Conservation (phyloP, 2,797 vertebrate species). For the Gymnoscopelus microlampas region DNA sequence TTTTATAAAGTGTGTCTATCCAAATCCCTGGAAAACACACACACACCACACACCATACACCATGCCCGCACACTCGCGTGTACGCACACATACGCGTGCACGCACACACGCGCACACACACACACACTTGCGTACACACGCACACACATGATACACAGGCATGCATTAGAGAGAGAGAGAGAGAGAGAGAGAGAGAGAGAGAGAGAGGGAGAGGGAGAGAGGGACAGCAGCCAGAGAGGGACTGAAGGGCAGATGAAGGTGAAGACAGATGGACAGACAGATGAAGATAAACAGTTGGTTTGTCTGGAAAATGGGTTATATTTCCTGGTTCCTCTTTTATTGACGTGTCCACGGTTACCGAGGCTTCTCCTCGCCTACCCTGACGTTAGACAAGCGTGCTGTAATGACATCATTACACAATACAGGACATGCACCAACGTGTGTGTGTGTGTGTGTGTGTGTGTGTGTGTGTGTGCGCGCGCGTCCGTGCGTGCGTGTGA, state of each 20-base stretch:
- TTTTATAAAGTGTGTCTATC: too few species aligned
- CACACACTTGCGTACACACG: too few species aligned
- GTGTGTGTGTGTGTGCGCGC: neutral
- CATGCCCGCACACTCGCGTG: too few species aligned
- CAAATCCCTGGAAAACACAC: too few species aligned
- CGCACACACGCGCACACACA: too few species aligned
- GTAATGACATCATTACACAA: conserved; percentile 8
- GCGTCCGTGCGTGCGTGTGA: conserved; percentile 14
- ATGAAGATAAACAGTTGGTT: conserved; percentile 26
- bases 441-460: neutral
- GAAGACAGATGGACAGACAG: neutral
- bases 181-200: neutral
- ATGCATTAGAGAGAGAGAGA: neutral
- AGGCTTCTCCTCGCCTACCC: neutral
- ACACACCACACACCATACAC: too few species aligned
- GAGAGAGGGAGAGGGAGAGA: neutral
- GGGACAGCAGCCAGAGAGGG: neutral
- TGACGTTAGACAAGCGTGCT: conserved; percentile 10
- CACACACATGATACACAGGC: too few species aligned
- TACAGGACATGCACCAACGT: neutral
- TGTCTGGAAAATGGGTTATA: neutral
- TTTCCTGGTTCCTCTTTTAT: conserved; percentile 5
- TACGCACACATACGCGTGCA: too few species aligned
- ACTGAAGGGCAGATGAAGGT: conserved; percentile 29
- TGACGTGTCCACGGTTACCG: conserved; percentile 10